phyloP scores from a whole-genome alignment of 2,113 vertebrate species.

The Pampusana beccarii region DNA sequence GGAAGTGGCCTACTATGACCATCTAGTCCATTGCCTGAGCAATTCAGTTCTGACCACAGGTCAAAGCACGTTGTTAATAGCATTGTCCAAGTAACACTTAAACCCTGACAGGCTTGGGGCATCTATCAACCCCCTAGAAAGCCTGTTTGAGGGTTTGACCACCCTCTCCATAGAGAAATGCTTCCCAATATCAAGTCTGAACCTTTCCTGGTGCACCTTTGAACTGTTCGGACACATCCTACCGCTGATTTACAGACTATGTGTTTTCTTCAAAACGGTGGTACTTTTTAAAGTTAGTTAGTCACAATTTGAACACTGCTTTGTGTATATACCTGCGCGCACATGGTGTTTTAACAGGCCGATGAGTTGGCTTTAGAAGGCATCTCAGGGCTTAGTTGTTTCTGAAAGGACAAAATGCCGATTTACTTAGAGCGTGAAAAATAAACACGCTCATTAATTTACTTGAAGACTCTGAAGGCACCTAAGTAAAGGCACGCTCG shows the following conservation, averaged over 20 bases:
- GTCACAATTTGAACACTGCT: fast-evolving
- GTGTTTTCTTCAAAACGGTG: fast-evolving
- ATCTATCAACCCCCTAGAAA: neutral
- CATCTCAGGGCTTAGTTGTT: neutral
- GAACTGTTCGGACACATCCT: fast-evolving
- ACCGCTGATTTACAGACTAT: neutral
- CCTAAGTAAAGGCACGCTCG: fast-evolving
- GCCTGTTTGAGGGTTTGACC: neutral
- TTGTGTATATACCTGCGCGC: fast-evolving
- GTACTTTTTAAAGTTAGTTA: neutral
- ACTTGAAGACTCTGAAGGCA: neutral
- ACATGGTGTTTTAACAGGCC: fast-evolving
- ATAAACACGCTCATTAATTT: too few species aligned
- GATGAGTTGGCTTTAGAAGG: fast-evolving
- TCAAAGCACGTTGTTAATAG: fast-evolving
- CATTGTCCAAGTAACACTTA: neutral
- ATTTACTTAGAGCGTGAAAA: neutral
- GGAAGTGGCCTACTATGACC: neutral
- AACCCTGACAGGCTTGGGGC: neutral
- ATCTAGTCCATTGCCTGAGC: neutral
- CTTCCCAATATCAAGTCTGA: neutral
- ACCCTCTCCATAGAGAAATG: neutral
- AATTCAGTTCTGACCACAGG: neutral
- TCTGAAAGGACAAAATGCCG: neutral
- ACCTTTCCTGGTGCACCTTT: fast-evolving